A percentile compares a stretch with the other conserved stretches of the same genome.
These are phyloP conservation scores for Prionailurus viverrinus DNA, from an alignment of 2,113 vertebrate genomes.

Conservation along the genomic window DNA sequence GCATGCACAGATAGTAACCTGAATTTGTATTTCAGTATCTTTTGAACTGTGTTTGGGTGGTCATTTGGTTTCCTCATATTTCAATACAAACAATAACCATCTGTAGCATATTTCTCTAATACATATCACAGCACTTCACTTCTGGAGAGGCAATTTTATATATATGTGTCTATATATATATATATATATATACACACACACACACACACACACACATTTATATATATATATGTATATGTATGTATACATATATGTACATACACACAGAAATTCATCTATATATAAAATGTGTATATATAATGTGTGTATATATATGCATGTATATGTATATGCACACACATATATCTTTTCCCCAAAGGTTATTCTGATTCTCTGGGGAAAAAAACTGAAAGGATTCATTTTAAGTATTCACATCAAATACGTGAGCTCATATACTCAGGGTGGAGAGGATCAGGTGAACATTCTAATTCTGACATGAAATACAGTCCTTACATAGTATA, in stretches of 20 bases:
- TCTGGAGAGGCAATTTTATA: background rate
- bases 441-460: background rate
- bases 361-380: background rate
- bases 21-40: background rate
- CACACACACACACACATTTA: no score
- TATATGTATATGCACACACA: background rate
- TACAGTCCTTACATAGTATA: background rate
- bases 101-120: background rate
- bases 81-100: background rate
- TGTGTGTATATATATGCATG: no score
- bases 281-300: background rate
- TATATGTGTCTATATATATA: background rate
- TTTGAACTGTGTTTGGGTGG: background rate
- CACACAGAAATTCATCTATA: no score
- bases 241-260: no score
- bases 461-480: slow-evolving; percentile 20
- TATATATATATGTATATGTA: no score
- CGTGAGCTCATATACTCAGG: background rate
- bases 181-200: no score
- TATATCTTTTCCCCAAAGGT: no score
- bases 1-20: background rate
- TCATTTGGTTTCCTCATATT: background rate
- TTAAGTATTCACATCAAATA: background rate
- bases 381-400: background rate
- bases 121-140: background rate